Evolutionary conservation across 37 sponge, comb jelly and placozoan species (phyloP).

Genomic region (Beroe ovata): DNA sequence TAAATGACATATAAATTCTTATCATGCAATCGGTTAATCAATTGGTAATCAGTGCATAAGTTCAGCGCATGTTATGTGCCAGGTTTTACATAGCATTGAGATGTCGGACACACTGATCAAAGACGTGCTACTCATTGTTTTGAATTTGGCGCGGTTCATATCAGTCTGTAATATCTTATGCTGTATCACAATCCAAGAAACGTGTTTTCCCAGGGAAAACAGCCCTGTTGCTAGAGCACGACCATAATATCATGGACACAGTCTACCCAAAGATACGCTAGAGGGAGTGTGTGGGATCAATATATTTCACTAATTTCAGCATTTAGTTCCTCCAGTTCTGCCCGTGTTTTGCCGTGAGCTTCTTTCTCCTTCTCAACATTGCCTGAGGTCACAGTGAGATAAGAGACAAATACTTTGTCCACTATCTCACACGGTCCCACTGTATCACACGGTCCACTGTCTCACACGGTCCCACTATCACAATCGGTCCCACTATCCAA

Average conservation of each 20-base stretch:
- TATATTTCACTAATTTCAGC: slow-evolving; percentile 64
- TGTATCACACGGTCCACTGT: neutral
- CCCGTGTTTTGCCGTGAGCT: neutral
- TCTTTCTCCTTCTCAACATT: slow-evolving; percentile 8
- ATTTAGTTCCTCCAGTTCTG: slow-evolving; percentile 59
- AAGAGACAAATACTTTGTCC: too few relatives aligned
- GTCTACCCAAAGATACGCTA: neutral
- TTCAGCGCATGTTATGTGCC: too few relatives aligned
- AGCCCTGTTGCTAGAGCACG: too few relatives aligned
- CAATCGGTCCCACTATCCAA: neutral
- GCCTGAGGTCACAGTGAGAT: neutral
- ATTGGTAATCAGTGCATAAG: neutral
- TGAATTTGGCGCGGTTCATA: neutral
- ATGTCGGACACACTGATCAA: too few relatives aligned
- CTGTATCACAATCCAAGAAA: too few relatives aligned
- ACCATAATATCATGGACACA: too few relatives aligned
- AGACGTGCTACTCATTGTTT: neutral
- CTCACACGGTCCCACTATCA: neutral
- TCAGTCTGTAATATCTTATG: neutral
- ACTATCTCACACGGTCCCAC: neutral
- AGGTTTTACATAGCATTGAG: too few relatives aligned
- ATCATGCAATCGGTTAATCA: neutral
- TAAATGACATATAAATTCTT: neutral
- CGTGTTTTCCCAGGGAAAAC: too few relatives aligned
- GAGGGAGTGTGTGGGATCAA: neutral